These are phyloP conservation scores for Poeciliopsis retropinna DNA, from an alignment of 2,113 vertebrate species.

Conservation along the genomic window DNA sequence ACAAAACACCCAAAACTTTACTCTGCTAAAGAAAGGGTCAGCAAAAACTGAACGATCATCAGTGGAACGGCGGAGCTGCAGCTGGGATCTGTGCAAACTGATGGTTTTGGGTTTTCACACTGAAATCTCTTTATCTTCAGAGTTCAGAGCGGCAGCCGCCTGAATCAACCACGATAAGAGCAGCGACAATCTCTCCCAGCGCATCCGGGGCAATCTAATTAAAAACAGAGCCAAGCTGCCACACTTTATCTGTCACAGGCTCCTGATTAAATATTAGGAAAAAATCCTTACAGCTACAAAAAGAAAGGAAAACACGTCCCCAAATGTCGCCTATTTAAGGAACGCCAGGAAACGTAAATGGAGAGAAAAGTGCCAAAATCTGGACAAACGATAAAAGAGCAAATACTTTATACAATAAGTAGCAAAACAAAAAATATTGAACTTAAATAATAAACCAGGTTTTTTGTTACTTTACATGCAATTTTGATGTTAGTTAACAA, in stretches of 20 bases:
- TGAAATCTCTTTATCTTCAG: constrained; percentile 41
- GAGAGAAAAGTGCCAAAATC: not conserved
- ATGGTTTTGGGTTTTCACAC: constrained; percentile 18
- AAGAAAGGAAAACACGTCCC: not conserved
- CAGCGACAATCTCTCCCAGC: constrained; percentile 4
- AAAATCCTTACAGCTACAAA: constrained; percentile 35
- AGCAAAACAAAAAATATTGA: not conserved
- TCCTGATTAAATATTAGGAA: constrained; percentile 42
- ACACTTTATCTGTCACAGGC: constrained; percentile 29
- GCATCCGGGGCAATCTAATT: constrained; percentile 27
- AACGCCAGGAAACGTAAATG: not conserved
- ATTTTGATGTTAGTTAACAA: not conserved
- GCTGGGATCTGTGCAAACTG: constrained; percentile 3
- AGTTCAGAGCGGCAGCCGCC: constrained; percentile 24
- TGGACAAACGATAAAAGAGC: not conserved
- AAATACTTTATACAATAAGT: not conserved
- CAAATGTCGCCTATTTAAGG: constrained; percentile 13
- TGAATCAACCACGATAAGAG: constrained; percentile 44
- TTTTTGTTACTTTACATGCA: too few species aligned
- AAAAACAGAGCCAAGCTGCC: constrained; percentile 25
- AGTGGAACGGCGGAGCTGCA: not conserved
- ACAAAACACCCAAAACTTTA: not conserved
- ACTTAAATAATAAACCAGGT: too few species aligned
- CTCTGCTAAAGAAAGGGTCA: not conserved
- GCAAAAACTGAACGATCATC: constrained; percentile 3